Conservation (phyloP, 1,140 invertebrate genomes). For the Alviniconcha marisindica region DNA sequence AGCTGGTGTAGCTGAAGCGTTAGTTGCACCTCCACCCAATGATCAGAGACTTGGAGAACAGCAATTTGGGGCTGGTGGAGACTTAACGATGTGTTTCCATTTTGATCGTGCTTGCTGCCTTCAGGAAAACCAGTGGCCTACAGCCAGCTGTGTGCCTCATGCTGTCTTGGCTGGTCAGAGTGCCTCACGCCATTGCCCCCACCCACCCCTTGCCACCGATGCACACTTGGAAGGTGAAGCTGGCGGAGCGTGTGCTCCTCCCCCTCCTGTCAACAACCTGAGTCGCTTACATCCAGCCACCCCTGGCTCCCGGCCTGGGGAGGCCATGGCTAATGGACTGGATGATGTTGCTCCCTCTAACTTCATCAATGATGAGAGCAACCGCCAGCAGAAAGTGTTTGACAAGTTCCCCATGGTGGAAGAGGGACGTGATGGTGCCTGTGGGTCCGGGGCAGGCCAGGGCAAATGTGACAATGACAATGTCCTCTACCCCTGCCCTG, state of each 20-base stretch:
- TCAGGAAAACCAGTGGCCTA: conserved; percentile 24
- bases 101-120: conserved; percentile 28
- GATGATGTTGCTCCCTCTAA: conserved; percentile 54
- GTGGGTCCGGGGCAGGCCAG: conserved; percentile 53
- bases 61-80: conserved; percentile 27
- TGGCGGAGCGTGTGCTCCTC: conserved; percentile 19
- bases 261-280: conserved; percentile 32
- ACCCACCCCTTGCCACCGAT: conserved; percentile 27
- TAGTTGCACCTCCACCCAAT: background rate
- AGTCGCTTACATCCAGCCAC: conserved; percentile 21
- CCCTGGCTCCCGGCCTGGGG: conserved; percentile 14
- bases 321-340: conserved; percentile 46
- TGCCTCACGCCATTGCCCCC: conserved; percentile 23
- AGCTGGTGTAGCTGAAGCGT: conserved; percentile 32
- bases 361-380: conserved; percentile 65
- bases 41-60: background rate
- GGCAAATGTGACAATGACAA: conserved; percentile 40
- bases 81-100: conserved; percentile 18
- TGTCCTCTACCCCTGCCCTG: conserved; percentile 8
- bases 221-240: conserved; percentile 17
- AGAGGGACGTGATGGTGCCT: conserved; percentile 35
- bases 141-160: conserved; percentile 14
- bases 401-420: conserved; percentile 57
- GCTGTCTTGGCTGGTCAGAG: conserved; percentile 22
- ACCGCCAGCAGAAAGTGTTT: conserved; percentile 64